Base-by-base conservation (phyloP, 53 echinoderm and acorn worm genomes). In the Glandiceps talaboti region DNA sequence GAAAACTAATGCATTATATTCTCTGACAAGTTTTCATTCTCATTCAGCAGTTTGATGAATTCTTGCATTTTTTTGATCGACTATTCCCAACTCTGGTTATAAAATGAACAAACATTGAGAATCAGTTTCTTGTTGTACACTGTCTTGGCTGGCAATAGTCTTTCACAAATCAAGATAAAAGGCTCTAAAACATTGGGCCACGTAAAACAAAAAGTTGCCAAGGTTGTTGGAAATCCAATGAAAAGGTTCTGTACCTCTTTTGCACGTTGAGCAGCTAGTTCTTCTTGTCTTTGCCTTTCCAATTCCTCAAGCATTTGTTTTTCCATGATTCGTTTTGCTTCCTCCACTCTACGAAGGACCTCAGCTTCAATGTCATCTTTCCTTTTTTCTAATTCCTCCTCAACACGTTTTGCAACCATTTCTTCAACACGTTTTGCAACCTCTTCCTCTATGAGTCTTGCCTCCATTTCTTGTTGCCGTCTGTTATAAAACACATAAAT, bases 301-400 rank as follows among this genome's bases (percentile, higher is more conserved):
- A 85, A 83, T 76, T 89, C 89, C 73, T 94, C 94, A 79, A 89
- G 78, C 91, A 94, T 89, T 30, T 87, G 83, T 72, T 90, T 87
- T 83, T 94, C 94, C 90, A 95, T 86, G 28, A 90, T 85, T 27
- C 83, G 81, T 83, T 92, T 92, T 14, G 92, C 96, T 72, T 95
- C 96, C 73, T 95, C 96, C 73, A 95, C 96, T 6, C 96, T 86
- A 14, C 92, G 86, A 28, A 90, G 79, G 14, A 95, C 96, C 81
- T 95, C 96, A 29, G 90, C 92, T 76, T 95, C 96, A 29, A 95
- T 88, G 73, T 95, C 96, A 31, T 95, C 96, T 79, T 92, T 88
- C 32, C 90, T 85, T 79, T 95, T 95, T 86, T 95, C 96, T 28
- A 95, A 76, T 80, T 95, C 96, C 76, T 90, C 89, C 77, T 88